Conservation (phyloP, 2,797 vertebrate species). For the Darevskia nairensis region DNA sequence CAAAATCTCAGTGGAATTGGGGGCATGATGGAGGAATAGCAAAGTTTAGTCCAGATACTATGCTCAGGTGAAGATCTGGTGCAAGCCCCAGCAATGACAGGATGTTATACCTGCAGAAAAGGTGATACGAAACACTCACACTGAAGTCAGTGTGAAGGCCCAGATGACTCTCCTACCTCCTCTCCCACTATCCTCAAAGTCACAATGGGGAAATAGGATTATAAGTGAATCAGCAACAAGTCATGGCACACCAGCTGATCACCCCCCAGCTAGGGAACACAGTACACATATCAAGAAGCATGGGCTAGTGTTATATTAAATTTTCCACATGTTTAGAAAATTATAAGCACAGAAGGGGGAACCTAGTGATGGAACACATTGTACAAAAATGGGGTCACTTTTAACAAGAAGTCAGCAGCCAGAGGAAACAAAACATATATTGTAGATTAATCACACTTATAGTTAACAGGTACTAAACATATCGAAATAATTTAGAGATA, state of each 20-base stretch:
- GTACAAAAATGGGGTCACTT: not conserved
- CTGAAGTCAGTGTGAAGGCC: too few species aligned
- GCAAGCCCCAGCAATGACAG: too few species aligned
- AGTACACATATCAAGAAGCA: not conserved
- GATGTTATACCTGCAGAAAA: too few species aligned
- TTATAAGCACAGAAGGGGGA: not conserved
- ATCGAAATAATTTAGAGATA: too few species aligned
- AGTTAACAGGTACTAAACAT: too few species aligned
- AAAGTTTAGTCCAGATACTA: too few species aligned
- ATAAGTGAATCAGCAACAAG: not conserved
- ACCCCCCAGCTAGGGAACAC: not conserved
- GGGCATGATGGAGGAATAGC: too few species aligned
- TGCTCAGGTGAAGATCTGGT: too few species aligned
- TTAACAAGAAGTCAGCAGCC: not conserved
- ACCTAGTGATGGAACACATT: not conserved
- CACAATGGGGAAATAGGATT: not conserved
- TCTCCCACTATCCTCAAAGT: not conserved
- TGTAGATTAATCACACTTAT: not conserved
- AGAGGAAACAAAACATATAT: not conserved
- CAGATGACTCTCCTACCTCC: too few species aligned
- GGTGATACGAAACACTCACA: too few species aligned
- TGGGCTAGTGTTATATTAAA: not conserved
- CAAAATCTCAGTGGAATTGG: too few species aligned
- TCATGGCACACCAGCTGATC: not conserved
- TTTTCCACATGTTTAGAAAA: not conserved